phyloP scores from a whole-genome alignment of 2,113 vertebrate genomes.

The Pantherophis guttatus region DNA sequence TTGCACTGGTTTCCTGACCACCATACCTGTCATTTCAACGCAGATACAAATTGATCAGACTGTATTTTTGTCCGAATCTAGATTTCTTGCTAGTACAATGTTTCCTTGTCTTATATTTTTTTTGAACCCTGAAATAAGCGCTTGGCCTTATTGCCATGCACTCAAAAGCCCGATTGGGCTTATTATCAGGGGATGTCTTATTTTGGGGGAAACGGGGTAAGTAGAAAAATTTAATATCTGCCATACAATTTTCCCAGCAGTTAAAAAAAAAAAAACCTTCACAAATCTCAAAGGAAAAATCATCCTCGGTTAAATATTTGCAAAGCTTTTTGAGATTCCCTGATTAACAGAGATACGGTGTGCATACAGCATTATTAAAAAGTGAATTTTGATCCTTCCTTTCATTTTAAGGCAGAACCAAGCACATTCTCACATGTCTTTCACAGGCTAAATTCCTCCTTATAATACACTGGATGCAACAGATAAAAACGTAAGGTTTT shows the following conservation, averaged over 20 bases:
- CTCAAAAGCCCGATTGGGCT: too few species aligned
- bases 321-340: slow-evolving; percentile 34
- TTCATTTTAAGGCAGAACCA: not conserved
- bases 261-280: slow-evolving; percentile 27
- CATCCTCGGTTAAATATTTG: slow-evolving; percentile 22
- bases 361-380: slow-evolving; percentile 10
- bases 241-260: not conserved
- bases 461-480: not conserved
- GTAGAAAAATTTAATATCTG: not conserved
- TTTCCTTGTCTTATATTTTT: too few species aligned
- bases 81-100: not conserved
- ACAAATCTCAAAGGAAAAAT: not conserved
- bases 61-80: not conserved
- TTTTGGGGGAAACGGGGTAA: not conserved
- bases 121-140: too few species aligned
- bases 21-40: not conserved
- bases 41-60: accelerated
- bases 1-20: not conserved
- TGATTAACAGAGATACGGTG: slow-evolving; percentile 34
- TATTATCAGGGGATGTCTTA: too few species aligned
- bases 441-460: not conserved
- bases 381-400: slow-evolving; percentile 40
- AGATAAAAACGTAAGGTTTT: slow-evolving; percentile 34
- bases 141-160: too few species aligned
- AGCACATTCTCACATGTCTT: not conserved